phyloP scores from a whole-genome alignment of 2,888 invertebrate species.

The Drosophila mettleri region DNA sequence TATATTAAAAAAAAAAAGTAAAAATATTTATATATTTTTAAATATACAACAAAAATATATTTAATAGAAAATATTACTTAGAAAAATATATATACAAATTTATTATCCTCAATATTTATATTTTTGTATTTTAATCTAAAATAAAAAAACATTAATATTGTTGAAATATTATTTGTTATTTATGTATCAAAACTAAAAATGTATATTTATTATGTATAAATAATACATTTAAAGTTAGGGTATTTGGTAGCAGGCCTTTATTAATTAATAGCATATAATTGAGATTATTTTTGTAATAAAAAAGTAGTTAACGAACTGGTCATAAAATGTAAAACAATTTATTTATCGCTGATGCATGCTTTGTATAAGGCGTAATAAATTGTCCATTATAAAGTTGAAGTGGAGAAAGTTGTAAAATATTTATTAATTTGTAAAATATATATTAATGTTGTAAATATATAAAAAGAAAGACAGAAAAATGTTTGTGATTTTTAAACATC shows the following conservation, averaged over 20 bases:
- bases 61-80: too few species aligned
- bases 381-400: neutral
- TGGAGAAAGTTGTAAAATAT: neutral
- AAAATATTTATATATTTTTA: neutral
- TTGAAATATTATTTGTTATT: too few species aligned
- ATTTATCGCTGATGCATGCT: constrained; percentile 18
- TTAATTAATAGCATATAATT: constrained; percentile 13
- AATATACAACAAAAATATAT: neutral
- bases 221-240: neutral
- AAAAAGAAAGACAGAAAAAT: neutral
- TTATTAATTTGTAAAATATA: neutral
- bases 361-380: constrained; percentile 10
- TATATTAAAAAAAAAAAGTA: neutral
- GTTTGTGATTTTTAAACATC: neutral
- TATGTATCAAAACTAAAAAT: neutral
- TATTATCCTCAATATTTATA: too few species aligned
- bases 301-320: neutral
- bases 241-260: neutral
- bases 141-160: too few species aligned
- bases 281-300: constrained; percentile 6
- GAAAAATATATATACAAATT: too few species aligned
- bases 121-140: too few species aligned
- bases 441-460: neutral
- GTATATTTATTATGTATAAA: too few species aligned
- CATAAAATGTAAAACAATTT: constrained; percentile 18